phyloP scores from a whole-genome alignment of 2,888 invertebrate species.

The Lithophane semibrunnea region DNA sequence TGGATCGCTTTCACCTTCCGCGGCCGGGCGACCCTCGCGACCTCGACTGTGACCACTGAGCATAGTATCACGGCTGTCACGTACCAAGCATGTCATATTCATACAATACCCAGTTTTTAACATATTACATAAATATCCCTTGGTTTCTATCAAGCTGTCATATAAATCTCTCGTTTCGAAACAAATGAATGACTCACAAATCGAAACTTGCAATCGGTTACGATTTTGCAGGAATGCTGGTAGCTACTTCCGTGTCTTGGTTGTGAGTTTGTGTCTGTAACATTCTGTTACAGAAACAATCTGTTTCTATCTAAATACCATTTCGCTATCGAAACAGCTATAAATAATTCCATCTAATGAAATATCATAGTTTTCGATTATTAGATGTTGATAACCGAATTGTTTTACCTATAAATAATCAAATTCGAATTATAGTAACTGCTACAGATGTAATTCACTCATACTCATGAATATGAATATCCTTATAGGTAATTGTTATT shows the following conservation, averaged over 20 bases:
- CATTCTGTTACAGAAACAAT: constrained; percentile 30
- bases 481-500: constrained; percentile 14
- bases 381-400: no score
- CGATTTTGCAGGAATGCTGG: constrained; percentile 72
- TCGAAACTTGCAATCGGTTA: constrained; percentile 66
- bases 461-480: no score
- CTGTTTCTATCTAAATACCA: constrained; percentile 31
- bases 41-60: constrained; percentile 63
- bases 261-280: constrained; percentile 54
- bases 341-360: no score
- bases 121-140: constrained; percentile 30
- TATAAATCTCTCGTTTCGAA: constrained; percentile 26
- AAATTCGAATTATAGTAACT: no score
- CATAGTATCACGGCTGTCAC: constrained; percentile 37
- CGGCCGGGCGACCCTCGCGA: constrained; percentile 68
- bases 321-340: constrained; percentile 9
- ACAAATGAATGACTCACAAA: constrained; percentile 54
- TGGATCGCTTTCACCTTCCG: constrained; percentile 70
- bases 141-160: constrained; percentile 15
- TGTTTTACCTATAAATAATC: no score
- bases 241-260: constrained; percentile 76
- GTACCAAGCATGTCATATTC: constrained; percentile 45
- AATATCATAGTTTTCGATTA: no score
- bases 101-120: constrained; percentile 32
- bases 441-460: no score